Percentiles rank a stretch among this genome's conserved stretches.
Conservation (phyloP, 2,113 vertebrate species). For the Hypomesus transpacificus region DNA sequence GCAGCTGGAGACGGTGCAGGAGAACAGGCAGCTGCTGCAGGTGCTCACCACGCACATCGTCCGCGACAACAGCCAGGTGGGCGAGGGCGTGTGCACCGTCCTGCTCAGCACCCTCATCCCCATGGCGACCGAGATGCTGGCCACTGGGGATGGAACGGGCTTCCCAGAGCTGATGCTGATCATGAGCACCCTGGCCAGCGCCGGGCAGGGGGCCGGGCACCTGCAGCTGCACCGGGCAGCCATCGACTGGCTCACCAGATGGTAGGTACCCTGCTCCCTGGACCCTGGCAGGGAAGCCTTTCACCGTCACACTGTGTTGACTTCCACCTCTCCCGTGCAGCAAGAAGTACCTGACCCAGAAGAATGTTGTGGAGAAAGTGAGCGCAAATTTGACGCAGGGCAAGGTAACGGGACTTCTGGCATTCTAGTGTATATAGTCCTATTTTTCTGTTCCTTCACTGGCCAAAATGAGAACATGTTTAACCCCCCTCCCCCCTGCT, state of each 20-base stretch:
- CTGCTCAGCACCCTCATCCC: conserved; percentile 93
- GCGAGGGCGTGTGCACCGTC: conserved; percentile 96
- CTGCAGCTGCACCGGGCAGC: conserved; percentile 93
- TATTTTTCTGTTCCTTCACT: not conserved
- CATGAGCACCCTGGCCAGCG: conserved; percentile 94
- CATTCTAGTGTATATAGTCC: not conserved
- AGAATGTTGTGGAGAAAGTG: conserved; percentile 98
- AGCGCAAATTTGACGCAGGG: conserved; percentile 92
- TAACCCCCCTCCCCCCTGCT: no score
- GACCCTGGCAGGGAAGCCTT: not conserved
- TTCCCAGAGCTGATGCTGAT: conserved; percentile 98
- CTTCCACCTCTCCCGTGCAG: conserved; percentile 62
- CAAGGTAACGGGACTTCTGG: conserved; percentile 76
- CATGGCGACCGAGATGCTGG: conserved; percentile 96
- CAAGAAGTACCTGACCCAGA: conserved; percentile 97
- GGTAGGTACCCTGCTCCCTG: conserved; percentile 69
- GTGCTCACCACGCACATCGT: conserved; percentile 93
- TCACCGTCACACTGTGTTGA: not conserved
- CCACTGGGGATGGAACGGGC: conserved; percentile 90
- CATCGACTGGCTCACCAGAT: conserved; percentile 93
- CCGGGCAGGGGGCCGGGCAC: conserved; percentile 94
- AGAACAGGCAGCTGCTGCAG: conserved; percentile 93
- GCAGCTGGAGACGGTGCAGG: conserved; percentile 89
- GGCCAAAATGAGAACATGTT: not conserved
- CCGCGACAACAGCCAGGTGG: conserved; percentile 98